Conservation (phyloP, 2,113 vertebrate species). For the Urocitellus parryii region DNA sequence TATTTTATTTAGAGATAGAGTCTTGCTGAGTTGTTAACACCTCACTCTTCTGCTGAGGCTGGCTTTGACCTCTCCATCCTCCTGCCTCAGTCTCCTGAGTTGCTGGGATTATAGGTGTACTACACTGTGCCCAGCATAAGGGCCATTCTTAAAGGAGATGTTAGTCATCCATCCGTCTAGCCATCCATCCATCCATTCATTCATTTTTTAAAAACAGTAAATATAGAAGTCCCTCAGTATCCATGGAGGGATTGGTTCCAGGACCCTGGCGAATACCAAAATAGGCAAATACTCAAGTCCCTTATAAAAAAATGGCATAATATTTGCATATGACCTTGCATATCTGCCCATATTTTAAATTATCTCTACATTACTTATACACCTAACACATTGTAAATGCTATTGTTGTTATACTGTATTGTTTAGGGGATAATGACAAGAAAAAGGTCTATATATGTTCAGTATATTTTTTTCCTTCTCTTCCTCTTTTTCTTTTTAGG, state of each 20-base stretch:
- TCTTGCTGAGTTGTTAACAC: too few species aligned
- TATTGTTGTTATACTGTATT: background rate
- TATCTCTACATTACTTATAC: background rate
- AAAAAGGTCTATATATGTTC: background rate
- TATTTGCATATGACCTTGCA: background rate
- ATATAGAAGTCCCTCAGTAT: background rate
- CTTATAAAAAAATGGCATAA: background rate
- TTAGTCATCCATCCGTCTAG: background rate
- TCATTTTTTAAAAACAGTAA: background rate
- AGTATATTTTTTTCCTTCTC: background rate
- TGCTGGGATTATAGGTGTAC: too few species aligned
- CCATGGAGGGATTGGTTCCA: background rate
- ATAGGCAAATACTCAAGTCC: background rate
- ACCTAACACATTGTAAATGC: background rate
- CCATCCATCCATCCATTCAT: background rate
- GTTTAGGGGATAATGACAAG: background rate
- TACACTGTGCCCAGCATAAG: background rate
- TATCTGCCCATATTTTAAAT: background rate
- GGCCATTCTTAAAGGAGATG: background rate
- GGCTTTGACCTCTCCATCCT: too few species aligned
- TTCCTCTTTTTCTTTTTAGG: too few species aligned
- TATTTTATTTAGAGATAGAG: too few species aligned
- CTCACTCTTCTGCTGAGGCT: too few species aligned
- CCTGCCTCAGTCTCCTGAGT: too few species aligned
- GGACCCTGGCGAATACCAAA: background rate